phyloP scores from a whole-genome alignment of 1,140 invertebrate species.

The Formica exsecta region DNA sequence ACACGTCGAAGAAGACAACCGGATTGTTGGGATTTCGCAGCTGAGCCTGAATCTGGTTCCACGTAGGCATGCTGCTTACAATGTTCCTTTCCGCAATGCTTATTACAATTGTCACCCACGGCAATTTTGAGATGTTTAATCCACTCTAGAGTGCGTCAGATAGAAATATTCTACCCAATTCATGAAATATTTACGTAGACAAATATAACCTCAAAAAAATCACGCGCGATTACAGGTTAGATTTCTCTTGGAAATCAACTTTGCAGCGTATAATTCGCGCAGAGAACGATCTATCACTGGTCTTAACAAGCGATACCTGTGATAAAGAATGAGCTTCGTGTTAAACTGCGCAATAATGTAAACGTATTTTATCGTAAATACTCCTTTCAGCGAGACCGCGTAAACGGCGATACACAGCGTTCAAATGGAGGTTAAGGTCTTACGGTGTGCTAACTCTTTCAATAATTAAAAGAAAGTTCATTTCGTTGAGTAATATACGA shows the following conservation, averaged over 20 bases:
- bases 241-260: neutral
- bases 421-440: conserved; percentile 13
- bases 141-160: neutral
- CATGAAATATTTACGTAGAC: neutral
- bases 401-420: neutral
- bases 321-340: neutral
- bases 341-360: neutral
- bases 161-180: neutral
- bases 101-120: neutral
- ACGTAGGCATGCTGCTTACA: conserved; percentile 66
- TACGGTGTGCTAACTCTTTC: neutral
- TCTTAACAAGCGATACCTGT: neutral
- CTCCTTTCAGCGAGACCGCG: neutral
- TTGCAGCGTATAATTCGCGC: neutral
- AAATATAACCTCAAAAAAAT: conserved; percentile 56
- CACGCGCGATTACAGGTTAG: conserved; percentile 26
- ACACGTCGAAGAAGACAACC: conserved; percentile 98
- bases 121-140: neutral
- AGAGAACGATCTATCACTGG: neutral
- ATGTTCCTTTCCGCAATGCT: neutral
- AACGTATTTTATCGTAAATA: neutral
- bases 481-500: neutral
- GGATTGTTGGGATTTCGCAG: conserved; percentile 87
- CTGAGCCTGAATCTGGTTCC: conserved; percentile 91
- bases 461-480: neutral